phyloP scores from a whole-genome alignment of 2,888 invertebrate species.

The Drosophila yooni region DNA sequence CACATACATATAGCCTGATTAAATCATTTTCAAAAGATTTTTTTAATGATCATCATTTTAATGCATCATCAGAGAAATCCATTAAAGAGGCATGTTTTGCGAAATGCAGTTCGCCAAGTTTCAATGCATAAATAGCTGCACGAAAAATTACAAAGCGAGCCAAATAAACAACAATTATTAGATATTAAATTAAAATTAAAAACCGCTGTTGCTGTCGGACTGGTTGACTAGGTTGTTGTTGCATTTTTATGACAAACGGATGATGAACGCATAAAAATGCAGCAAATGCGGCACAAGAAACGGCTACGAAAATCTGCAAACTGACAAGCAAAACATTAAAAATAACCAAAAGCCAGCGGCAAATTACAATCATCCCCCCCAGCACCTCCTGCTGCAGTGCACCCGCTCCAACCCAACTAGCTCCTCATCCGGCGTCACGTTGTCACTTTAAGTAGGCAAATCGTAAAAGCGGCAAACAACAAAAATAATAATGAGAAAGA shows the following conservation, averaged over 20 bases:
- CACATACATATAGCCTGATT: conserved; percentile 48
- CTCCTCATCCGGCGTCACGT: conserved; percentile 64
- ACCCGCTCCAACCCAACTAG: neutral
- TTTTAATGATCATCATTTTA: conserved; percentile 21
- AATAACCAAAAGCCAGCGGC: conserved; percentile 75
- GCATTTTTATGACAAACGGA: conserved; percentile 80
- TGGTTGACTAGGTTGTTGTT: conserved; percentile 22
- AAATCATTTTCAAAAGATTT: conserved; percentile 36
- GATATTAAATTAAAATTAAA: conserved; percentile 79
- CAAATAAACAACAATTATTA: conserved; percentile 69
- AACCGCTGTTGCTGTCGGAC: conserved; percentile 45
- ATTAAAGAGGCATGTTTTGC: conserved; percentile 56
- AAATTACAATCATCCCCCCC: conserved; percentile 40
- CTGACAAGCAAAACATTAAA: conserved; percentile 53
- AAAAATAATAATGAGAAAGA: conserved; percentile 31
- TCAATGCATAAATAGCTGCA: conserved; percentile 65
- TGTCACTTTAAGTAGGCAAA: conserved; percentile 78
- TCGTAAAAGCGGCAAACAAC: conserved; percentile 62
- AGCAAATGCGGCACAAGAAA: conserved; percentile 70
- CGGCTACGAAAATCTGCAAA: conserved; percentile 57
- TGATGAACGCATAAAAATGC: conserved; percentile 81
- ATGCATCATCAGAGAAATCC: conserved; percentile 68
- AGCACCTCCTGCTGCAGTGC: neutral
- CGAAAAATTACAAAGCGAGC: conserved; percentile 48
- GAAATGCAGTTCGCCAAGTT: conserved; percentile 63